Conservation (phyloP, 2,797 vertebrate genomes). For the Eulemur coronatus region DNA sequence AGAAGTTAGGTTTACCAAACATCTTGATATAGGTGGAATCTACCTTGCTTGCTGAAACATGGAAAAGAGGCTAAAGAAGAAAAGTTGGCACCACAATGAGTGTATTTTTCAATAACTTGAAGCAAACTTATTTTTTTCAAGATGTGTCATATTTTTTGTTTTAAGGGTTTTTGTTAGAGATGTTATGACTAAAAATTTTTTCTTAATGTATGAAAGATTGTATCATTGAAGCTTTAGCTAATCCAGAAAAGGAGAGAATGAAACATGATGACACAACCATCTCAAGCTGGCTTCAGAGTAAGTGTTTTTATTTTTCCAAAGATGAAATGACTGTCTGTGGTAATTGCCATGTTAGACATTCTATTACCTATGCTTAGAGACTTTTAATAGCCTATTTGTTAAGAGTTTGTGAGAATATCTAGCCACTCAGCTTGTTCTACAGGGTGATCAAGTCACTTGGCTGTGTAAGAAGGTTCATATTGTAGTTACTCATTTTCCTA, state of each 20-base stretch:
- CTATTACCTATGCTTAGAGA: not conserved
- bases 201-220: constrained; percentile 91
- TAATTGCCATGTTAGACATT: not conserved
- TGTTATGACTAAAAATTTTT: constrained; percentile 40
- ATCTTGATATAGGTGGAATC: not conserved
- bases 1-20: constrained; percentile 21
- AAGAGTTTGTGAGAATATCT: not conserved
- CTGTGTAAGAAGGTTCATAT: not conserved
- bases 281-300: constrained; percentile 98
- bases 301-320: constrained; percentile 80
- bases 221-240: constrained; percentile 98
- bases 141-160: not conserved
- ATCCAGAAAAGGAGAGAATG: constrained; percentile 99
- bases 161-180: constrained; percentile 42
- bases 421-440: not conserved
- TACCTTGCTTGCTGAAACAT: constrained; percentile 19
- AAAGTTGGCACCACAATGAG: not conserved
- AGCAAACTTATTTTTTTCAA: not conserved
- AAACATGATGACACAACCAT: constrained; percentile 99
- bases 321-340: not conserved
- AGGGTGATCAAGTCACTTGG: not conserved
- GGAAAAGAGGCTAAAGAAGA: constrained; percentile 22
- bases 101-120: constrained; percentile 1
- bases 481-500: constrained; percentile 7
- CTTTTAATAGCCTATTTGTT: constrained; percentile 24